Evolutionary conservation across 2,888 invertebrate species (phyloP).

Genomic region (Cataglyphis albicans): DNA sequence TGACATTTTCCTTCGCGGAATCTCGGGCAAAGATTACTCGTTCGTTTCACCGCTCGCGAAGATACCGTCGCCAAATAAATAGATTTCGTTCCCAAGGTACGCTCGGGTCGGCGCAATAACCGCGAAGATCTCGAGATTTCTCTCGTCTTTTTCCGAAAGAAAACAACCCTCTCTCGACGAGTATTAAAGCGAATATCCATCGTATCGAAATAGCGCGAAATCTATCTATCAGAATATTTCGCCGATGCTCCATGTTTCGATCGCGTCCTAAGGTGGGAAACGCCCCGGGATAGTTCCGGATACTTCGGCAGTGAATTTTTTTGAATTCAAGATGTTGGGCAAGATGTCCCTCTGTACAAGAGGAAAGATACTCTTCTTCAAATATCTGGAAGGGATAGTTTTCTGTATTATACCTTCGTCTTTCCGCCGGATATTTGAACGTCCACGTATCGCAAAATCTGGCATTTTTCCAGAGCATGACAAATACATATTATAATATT

Average conservation of each 20-base stretch:
- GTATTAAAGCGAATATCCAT: slow-evolving; percentile 52
- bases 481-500: not conserved
- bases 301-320: slow-evolving; percentile 32
- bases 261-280: slow-evolving; percentile 40
- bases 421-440: slow-evolving; percentile 33
- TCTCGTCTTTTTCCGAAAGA: slow-evolving; percentile 31
- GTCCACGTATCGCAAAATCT: not conserved
- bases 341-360: slow-evolving; percentile 27
- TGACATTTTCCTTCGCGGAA: slow-evolving; percentile 38
- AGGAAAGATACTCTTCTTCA: slow-evolving; percentile 26
- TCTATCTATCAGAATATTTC: slow-evolving; percentile 38
- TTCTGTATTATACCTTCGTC: not conserved
- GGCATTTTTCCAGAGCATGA: not conserved
- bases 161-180: slow-evolving; percentile 28
- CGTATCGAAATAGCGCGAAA: slow-evolving; percentile 27
- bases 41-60: slow-evolving; percentile 41
- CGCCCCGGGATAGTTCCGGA: slow-evolving; percentile 43
- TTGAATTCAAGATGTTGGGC: slow-evolving; percentile 37
- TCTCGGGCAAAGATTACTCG: slow-evolving; percentile 38
- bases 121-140: slow-evolving; percentile 24
- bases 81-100: slow-evolving; percentile 24
- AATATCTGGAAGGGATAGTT: slow-evolving; percentile 44
- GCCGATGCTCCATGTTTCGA: slow-evolving; percentile 46
- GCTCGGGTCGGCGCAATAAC: slow-evolving; percentile 26
- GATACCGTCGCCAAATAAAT: slow-evolving; percentile 46